These are phyloP conservation scores for Indri indri DNA, from an alignment of 2,113 vertebrate species.

Conservation along the genomic window DNA sequence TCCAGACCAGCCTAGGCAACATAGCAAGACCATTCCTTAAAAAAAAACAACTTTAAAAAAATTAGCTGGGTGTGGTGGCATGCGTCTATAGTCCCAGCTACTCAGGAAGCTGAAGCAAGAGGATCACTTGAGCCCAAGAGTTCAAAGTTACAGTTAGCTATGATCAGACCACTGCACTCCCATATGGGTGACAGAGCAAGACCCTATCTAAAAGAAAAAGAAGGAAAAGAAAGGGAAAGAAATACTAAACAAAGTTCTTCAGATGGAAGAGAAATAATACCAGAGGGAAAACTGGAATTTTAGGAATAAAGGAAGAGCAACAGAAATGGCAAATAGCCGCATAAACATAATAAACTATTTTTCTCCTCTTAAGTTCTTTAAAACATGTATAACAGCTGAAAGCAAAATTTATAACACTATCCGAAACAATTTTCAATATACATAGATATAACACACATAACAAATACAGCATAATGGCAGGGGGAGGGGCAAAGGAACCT, in stretches of 20 bases:
- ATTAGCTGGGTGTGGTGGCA: no score
- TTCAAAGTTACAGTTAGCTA: no score
- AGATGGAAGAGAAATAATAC: neutral
- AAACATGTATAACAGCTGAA: neutral
- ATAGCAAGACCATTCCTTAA: no score
- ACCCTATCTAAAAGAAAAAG: no score
- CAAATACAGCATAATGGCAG: neutral
- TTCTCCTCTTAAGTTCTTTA: neutral
- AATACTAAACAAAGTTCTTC: neutral
- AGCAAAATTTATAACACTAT: neutral
- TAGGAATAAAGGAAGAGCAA: neutral
- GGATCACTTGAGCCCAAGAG: no score
- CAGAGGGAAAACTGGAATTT: neutral
- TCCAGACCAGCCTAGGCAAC: no score
- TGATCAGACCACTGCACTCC: no score
- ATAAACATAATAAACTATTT: neutral
- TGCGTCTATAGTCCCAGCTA: no score
- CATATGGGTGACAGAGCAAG: no score
- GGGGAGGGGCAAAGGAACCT: neutral
- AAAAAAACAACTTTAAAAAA: no score
- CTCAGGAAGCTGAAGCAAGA: no score
- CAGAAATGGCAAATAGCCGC: neutral
- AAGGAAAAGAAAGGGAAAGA: neutral
- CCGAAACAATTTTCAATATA: neutral
- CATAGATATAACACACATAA: neutral